Evolutionary conservation across 2,888 invertebrate species (phyloP), one percentile per base, ranked within the genome.

Genomic region (Drosophila leonis): DNA sequence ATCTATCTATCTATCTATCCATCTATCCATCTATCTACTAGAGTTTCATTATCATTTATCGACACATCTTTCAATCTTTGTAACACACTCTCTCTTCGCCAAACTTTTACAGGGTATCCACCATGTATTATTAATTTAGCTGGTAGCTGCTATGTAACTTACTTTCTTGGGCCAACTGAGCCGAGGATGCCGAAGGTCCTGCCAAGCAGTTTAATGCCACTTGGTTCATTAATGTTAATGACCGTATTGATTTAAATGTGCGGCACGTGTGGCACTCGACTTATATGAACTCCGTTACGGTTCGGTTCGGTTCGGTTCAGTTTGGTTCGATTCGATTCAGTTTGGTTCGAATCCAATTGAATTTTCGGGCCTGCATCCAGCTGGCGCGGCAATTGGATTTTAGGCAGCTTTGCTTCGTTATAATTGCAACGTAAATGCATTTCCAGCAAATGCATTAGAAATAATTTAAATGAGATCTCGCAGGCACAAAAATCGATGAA

Each of bases 201-300:
- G 65, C 72, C 24, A 31, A 64, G 65, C 78, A 65, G 61, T 74
- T 78, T 65, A 78, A 74, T 73, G 65, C 68, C 59, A 65, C 65
- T 65, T 52, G 74, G 60, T 63, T 77, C 76, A 74, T 77, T 77
- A 77, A 74, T 77, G 75, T 74, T 77, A 77, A 77, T 77, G 75
- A 78, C 65, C 70, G 37, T 70, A 77, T 77, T 78, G 76, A 77
- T 78, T 77, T 77, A 78, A 74, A 77, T 78, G 60, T 70, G 62
- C 41, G 76, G 76, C 79, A 74, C 79, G 76, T 78, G 75, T 78
- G 62, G 18, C 41, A 55, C 59, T 76, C 35, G 63, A 61, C 68
- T 65, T 57, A 63, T 65, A 55, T 65, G 68, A 46, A 39, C 46
- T 64, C 31, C 63, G 37, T 20, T 46, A 27, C 55, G 35, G 15